phyloP scores from a whole-genome alignment of 2,113 vertebrate genomes.

The Chitala chitala region DNA sequence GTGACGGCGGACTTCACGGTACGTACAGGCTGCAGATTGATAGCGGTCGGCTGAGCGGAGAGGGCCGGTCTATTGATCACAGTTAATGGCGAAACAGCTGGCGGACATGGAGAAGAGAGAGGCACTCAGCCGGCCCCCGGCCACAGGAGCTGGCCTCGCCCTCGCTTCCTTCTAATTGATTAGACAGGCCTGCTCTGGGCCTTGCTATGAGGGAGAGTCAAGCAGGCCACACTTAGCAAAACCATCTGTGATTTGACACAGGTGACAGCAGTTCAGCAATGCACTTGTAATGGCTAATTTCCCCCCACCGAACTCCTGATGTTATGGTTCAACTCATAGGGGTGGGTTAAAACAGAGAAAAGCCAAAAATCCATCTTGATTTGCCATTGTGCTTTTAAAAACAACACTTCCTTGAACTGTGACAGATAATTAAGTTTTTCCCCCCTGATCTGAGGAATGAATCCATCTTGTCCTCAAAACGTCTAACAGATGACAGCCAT shows the following conservation, averaged over 20 bases:
- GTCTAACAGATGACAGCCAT: too few relatives aligned
- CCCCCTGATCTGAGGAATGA: too few relatives aligned
- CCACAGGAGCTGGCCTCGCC: neutral
- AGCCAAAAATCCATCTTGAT: neutral
- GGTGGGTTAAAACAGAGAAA: neutral
- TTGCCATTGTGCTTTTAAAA: neutral
- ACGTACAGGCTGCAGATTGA: neutral
- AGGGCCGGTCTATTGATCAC: conserved; percentile 7
- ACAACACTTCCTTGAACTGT: too few relatives aligned
- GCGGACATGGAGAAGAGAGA: neutral
- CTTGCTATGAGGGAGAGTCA: neutral
- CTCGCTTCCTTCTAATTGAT: conserved; percentile 7
- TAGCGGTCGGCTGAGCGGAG: neutral
- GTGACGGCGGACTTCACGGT: too few relatives aligned
- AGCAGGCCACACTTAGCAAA: neutral
- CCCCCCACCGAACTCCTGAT: neutral
- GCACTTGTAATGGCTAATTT: neutral
- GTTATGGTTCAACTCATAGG: neutral
- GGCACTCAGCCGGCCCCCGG: neutral
- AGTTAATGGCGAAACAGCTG: conserved; percentile 11
- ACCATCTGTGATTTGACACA: neutral
- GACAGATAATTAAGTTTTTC: too few relatives aligned
- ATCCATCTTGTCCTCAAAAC: too few relatives aligned
- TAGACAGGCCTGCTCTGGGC: neutral
- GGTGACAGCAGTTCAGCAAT: neutral